Percentiles rank a stretch among this genome's conserved stretches.
These are phyloP conservation scores for Tetragonula clypearis DNA, from an alignment of 1,140 invertebrate genomes.

Conservation along the genomic window DNA sequence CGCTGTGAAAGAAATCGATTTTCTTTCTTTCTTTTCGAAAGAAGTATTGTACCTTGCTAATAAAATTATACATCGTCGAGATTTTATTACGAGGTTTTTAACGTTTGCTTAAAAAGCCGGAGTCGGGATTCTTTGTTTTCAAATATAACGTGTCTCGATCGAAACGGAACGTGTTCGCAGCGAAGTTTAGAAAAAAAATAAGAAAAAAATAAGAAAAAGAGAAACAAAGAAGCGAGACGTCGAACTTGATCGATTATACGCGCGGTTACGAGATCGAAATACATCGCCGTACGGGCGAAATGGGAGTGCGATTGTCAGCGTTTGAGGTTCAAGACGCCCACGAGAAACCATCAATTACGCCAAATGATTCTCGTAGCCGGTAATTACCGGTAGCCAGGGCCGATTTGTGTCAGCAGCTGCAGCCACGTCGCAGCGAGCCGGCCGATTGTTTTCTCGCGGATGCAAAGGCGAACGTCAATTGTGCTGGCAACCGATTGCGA, in stretches of 20 bases:
- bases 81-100: neutral
- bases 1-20: neutral
- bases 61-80: neutral
- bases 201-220: no score
- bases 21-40: no score
- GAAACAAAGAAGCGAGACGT: neutral
- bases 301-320: neutral
- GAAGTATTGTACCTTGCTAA: slow-evolving; percentile 1
- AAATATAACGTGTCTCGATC: neutral
- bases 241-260: neutral
- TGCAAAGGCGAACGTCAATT: slow-evolving; percentile 21
- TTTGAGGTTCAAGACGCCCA: slow-evolving; percentile 18
- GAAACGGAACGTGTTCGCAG: neutral
- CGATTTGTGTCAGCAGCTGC: slow-evolving; percentile 32
- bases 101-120: neutral
- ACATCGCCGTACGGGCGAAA: neutral
- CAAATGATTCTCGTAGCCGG: slow-evolving; percentile 22
- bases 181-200: neutral
- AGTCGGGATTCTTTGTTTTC: neutral
- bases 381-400: slow-evolving; percentile 28
- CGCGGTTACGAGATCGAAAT: neutral
- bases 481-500: slow-evolving; percentile 10
- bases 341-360: slow-evolving; percentile 33
- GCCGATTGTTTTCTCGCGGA: slow-evolving; percentile 28
- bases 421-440: slow-evolving; percentile 25